Percentiles rank a stretch among this genome's conserved stretches.
phyloP scores from a whole-genome alignment of 2,888 invertebrate genomes.

The Drosophila fulvimacula region DNA sequence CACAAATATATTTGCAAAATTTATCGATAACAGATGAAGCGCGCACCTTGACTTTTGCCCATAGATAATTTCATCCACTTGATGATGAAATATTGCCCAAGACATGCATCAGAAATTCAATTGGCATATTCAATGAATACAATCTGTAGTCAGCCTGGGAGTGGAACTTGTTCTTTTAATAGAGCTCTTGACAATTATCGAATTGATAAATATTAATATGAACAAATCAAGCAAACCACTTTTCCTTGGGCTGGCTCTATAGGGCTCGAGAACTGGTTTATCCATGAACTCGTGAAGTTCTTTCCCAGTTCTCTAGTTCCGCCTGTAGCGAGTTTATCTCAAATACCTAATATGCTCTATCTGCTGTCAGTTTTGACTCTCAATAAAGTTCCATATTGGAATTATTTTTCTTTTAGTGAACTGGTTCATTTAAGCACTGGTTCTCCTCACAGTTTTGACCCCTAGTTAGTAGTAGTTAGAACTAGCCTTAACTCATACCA shows the following conservation, averaged over 20 bases:
- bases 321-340: too few relatives aligned
- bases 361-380: not conserved
- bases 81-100: constrained; percentile 36
- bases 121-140: not conserved
- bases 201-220: not conserved
- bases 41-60: constrained; percentile 19
- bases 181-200: not conserved
- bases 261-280: too few relatives aligned
- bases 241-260: too few relatives aligned
- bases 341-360: too few relatives aligned
- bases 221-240: too few relatives aligned
- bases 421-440: too few relatives aligned
- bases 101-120: constrained; percentile 33
- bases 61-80: constrained; percentile 28
- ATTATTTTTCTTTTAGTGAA: too few relatives aligned
- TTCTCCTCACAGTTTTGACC: too few relatives aligned
- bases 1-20: not conserved
- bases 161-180: constrained; percentile 12
- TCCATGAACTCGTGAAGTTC: too few relatives aligned
- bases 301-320: too few relatives aligned
- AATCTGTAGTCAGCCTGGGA: not conserved
- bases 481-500: not conserved
- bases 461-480: too few relatives aligned
- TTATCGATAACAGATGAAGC: constrained; percentile 2
- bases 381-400: too few relatives aligned